Percentiles rank a stretch among this genome's conserved stretches.
phyloP scores from a whole-genome alignment of 2,113 vertebrate genomes.

The Aegotheles bennettii region DNA sequence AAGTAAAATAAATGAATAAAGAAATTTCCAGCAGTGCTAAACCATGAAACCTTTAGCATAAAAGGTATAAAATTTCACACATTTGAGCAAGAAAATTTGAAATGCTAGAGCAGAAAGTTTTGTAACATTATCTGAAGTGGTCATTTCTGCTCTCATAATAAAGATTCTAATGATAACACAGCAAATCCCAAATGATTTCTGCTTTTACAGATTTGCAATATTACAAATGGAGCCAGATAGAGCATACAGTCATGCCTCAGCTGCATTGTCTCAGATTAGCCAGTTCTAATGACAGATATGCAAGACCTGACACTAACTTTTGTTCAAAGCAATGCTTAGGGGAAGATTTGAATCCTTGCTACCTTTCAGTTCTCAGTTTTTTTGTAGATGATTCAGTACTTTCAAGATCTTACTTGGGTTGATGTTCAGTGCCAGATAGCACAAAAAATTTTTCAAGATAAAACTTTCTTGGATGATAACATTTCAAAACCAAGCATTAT shows the following conservation, averaged over 20 bases:
- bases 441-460: constrained; percentile 19
- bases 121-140: not conserved
- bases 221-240: not conserved
- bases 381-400: not conserved
- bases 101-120: not conserved
- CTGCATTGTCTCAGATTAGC: not conserved
- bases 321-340: not conserved
- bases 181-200: not conserved
- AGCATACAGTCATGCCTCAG: not conserved
- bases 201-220: not conserved
- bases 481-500: constrained; percentile 4
- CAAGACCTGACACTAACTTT: not conserved
- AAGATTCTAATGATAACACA: not conserved
- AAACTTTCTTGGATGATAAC: constrained; percentile 36
- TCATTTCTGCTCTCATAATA: not conserved
- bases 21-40: not conserved
- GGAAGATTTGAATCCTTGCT: not conserved
- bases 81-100: not conserved
- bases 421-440: not conserved
- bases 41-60: not conserved
- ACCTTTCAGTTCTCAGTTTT: not conserved
- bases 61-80: not conserved
- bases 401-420: not conserved
- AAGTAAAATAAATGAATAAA: not conserved
- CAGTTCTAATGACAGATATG: not conserved